Percentiles rank a stretch among this genome's conserved stretches.
These are phyloP conservation scores for Batillaria attramentaria DNA, from an alignment of 1,140 invertebrate genomes.

Conservation along the genomic window DNA sequence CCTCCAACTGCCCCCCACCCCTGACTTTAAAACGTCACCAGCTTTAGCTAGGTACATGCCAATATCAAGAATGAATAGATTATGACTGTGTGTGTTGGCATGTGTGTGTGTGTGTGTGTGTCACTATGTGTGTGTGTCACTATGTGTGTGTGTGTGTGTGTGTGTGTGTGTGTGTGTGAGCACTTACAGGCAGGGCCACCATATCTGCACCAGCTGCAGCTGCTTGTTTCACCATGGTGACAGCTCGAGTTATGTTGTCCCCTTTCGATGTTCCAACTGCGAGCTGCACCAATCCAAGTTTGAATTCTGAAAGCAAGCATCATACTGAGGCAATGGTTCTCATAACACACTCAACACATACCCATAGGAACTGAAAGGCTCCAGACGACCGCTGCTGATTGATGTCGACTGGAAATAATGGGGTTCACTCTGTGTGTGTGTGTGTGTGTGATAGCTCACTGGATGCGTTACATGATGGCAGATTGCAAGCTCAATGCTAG, in stretches of 20 bases:
- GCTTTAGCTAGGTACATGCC: not conserved
- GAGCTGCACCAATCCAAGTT: slow-evolving; percentile 85
- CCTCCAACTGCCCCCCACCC: not conserved
- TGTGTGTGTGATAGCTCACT: slow-evolving; percentile 7
- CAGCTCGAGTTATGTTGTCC: slow-evolving; percentile 83
- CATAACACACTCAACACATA: not conserved
- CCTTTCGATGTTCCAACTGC: slow-evolving; percentile 82
- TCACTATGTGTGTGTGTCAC: not conserved
- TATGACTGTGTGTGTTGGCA: not conserved
- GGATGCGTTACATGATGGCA: not conserved
- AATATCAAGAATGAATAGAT: not conserved
- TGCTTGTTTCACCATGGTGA: slow-evolving; percentile 82
- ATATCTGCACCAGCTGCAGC: slow-evolving; percentile 83
- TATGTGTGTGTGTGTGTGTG: slow-evolving; percentile 16
- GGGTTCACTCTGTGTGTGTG: not conserved
- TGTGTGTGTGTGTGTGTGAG: slow-evolving; percentile 9
- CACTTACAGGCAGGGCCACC: slow-evolving; percentile 80
- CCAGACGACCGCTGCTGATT: too few relatives aligned
- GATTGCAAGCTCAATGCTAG: too few relatives aligned
- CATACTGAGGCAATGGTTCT: not conserved
- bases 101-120: slow-evolving; percentile 8
- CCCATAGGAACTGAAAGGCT: too few relatives aligned
- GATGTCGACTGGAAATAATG: slow-evolving; percentile 6
- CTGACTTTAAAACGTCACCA: not conserved
- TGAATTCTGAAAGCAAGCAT: slow-evolving; percentile 53